A percentile compares a stretch with the other conserved stretches of the same genome.
phyloP scores from a whole-genome alignment of 2,797 vertebrate species.

The Sebastes kiyomatsui region DNA sequence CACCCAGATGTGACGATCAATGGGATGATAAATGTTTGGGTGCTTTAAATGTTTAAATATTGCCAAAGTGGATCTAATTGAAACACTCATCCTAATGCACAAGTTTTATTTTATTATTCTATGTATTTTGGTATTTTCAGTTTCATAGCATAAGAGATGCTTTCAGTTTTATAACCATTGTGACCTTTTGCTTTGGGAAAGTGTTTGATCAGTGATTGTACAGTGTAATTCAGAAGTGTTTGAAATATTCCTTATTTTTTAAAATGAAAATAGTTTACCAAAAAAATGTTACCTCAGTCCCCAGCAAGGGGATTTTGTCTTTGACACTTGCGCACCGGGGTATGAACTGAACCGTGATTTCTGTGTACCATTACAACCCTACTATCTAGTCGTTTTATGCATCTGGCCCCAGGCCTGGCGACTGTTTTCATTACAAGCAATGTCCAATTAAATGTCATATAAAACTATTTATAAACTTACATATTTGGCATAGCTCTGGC shows the following conservation, averaged over 20 bases:
- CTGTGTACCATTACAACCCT: neutral
- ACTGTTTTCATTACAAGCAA: neutral
- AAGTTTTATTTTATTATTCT: too few relatives aligned
- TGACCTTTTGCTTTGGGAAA: neutral
- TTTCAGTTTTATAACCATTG: too few relatives aligned
- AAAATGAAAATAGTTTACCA: too few relatives aligned
- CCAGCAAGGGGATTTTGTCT: too few relatives aligned
- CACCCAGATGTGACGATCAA: too few relatives aligned
- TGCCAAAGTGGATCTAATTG: neutral
- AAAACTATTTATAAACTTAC: neutral
- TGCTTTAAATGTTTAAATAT: neutral
- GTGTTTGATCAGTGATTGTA: too few relatives aligned
- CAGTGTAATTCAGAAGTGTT: too few relatives aligned
- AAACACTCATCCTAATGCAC: neutral
- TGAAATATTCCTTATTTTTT: too few relatives aligned
- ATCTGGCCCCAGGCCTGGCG: neutral
- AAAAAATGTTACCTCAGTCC: too few relatives aligned
- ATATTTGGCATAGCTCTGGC: neutral
- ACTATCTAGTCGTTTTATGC: neutral
- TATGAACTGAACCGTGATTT: neutral
- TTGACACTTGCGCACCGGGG: too few relatives aligned
- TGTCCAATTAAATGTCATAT: neutral
- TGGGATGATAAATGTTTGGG: neutral
- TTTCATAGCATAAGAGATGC: too few relatives aligned
- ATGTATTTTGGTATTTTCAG: too few relatives aligned